Evolutionary conservation across 2,113 vertebrate genomes (phyloP).

Genomic region (Oncorhynchus gorbuscha): DNA sequence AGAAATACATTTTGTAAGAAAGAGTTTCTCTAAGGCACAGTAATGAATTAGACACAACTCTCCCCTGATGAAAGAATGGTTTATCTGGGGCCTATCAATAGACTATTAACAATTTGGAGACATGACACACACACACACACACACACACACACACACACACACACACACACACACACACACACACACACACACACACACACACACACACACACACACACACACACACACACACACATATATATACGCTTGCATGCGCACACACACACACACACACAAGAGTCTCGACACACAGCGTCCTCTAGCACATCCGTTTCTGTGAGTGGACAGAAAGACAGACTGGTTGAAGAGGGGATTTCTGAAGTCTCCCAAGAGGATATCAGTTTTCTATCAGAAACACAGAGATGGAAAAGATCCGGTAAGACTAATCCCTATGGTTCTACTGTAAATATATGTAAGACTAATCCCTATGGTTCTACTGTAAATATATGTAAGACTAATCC

Average conservation of each 20-base stretch:
- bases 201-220: not conserved
- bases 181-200: not conserved
- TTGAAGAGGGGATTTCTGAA: not conserved
- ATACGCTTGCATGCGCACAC: not conserved
- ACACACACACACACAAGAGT: not conserved
- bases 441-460: slow-evolving; percentile 2
- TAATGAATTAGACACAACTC: not conserved
- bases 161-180: not conserved
- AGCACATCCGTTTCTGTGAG: too few species aligned
- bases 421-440: not conserved
- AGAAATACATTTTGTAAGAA: not conserved
- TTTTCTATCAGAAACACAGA: not conserved
- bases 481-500: not conserved
- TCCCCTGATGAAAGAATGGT: not conserved
- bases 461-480: too few species aligned
- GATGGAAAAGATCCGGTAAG: slow-evolving; percentile 39
- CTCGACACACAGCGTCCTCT: not conserved
- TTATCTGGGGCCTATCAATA: not conserved
- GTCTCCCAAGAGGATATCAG: not conserved
- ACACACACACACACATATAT: too few species aligned
- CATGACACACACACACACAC: not conserved
- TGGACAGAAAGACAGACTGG: not conserved
- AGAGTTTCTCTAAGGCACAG: not conserved
- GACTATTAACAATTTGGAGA: not conserved
- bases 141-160: not conserved